phyloP scores from a whole-genome alignment of 2,888 invertebrate species.

The Acleris laterana region DNA sequence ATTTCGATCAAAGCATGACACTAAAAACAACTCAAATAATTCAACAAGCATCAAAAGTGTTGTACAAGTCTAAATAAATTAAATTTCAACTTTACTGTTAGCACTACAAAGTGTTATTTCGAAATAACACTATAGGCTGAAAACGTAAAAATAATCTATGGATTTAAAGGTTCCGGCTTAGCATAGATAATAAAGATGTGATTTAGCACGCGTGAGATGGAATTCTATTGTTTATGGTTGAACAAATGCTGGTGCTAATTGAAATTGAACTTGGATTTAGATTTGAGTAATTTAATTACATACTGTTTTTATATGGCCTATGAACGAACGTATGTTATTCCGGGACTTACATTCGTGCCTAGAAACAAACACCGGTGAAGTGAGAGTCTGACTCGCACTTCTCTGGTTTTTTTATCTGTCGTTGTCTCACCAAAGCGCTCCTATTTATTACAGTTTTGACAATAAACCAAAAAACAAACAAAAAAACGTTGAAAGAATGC shows the following conservation, averaged over 20 bases:
- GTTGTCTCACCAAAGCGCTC: too few relatives aligned
- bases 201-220: slow-evolving; percentile 32
- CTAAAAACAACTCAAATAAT: slow-evolving; percentile 37
- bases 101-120: slow-evolving; percentile 5
- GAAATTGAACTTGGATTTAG: slow-evolving; percentile 36
- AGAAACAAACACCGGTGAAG: too few relatives aligned
- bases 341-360: too few relatives aligned
- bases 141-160: slow-evolving; percentile 19
- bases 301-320: too few relatives aligned
- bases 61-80: background rate
- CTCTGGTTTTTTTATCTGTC: too few relatives aligned
- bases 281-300: background rate
- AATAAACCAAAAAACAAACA: too few relatives aligned
- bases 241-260: slow-evolving; percentile 27
- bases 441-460: too few relatives aligned
- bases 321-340: too few relatives aligned
- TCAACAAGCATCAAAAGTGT: slow-evolving; percentile 30
- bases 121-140: background rate
- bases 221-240: slow-evolving; percentile 39
- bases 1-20: slow-evolving; percentile 46
- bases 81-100: slow-evolving; percentile 11
- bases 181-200: slow-evolving; percentile 38
- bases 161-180: slow-evolving; percentile 18
- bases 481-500: too few relatives aligned
- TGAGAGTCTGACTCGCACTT: too few relatives aligned